Evolutionary conservation across 2,113 vertebrate species (phyloP), one percentile per base, ranked within the genome.

Genomic region (Tachysurus vachellii): DNA sequence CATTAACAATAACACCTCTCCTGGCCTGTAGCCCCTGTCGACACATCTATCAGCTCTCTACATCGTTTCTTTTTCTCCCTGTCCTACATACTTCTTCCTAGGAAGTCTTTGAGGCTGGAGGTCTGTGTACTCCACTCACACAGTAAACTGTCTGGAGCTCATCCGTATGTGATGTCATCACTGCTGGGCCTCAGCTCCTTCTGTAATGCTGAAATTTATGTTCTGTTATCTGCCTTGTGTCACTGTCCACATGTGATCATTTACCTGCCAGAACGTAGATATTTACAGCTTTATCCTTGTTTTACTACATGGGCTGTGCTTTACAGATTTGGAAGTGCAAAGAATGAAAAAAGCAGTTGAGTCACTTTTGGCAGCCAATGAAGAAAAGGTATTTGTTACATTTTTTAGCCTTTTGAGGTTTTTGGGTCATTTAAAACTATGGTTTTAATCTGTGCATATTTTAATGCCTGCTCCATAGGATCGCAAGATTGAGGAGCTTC

Each of bases 341-440:
- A 97, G 97, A 91, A 97, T 99, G 97, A 99, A 98, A 93, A 98
- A 96, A 89, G 97, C 97, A 0, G 93, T 99, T 80, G 98, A 99
- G 84, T 99, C 98, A 1, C 91, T 99, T 87, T 97, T 98, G 97
- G 97, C 96, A 85, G 97, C 97, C 87, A 99, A 99, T 93, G 95
- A 96, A 82, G 95, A 96, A 90, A 96, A 96, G 95, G 95, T 44
- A 11, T 1, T 31, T 13, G 1, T 71, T 66, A 11, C n/a, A 11
- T 71, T 62, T 26, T 9, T n/a, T 23, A 26, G 5, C 1, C 0
- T 21, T 81, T 4, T 82, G 7, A 50, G 13, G 21, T 26, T 3
- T 83, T 57, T 54, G 54, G n/a, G 17, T 31, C 66, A 47, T 36
- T 36, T 23, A 44, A 68, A 83, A 1, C 19, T 26, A 10, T 77